phyloP scores from a whole-genome alignment of 2,888 invertebrate species.

The Eumacrocentrus americanus region DNA sequence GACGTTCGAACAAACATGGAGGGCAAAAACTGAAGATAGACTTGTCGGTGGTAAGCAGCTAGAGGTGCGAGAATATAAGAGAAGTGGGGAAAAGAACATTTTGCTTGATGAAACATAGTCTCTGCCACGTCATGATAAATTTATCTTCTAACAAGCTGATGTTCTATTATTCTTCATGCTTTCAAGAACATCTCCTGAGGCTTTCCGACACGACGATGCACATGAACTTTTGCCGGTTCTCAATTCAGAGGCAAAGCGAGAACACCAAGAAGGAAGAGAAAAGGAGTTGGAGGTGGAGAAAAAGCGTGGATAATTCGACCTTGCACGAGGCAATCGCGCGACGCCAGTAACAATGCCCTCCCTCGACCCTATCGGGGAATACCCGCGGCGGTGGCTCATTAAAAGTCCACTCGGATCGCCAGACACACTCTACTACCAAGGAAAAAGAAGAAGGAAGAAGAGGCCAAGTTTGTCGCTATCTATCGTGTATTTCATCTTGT shows the following conservation, averaged over 20 bases:
- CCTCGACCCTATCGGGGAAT: conserved; percentile 41
- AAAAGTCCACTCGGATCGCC: conserved; percentile 39
- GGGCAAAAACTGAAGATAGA: conserved; percentile 17
- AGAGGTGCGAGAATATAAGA: neutral
- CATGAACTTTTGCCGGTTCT: neutral
- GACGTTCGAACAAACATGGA: conserved; percentile 6
- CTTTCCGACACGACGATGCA: neutral
- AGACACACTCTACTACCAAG: neutral
- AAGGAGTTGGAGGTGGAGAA: neutral
- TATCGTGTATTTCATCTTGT: conserved; percentile 45
- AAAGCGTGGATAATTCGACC: conserved; percentile 29
- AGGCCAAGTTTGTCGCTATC: conserved; percentile 42
- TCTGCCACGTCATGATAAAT: neutral
- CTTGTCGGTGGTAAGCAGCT: conserved; percentile 9
- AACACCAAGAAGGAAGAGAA: neutral
- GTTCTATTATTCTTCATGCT: conserved; percentile 7
- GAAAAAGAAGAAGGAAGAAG: conserved; percentile 17
- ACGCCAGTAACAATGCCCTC: conserved; percentile 26
- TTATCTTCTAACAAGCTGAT: neutral
- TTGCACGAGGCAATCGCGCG: conserved; percentile 25
- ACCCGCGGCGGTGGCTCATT: conserved; percentile 44
- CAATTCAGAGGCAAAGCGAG: too few relatives aligned
- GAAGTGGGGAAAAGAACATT: neutral
- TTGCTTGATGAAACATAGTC: neutral
- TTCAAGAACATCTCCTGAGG: too few relatives aligned